Evolutionary conservation across 2,113 vertebrate species (phyloP), one percentile per base, ranked within the genome.

Genomic region (Limanda limanda): DNA sequence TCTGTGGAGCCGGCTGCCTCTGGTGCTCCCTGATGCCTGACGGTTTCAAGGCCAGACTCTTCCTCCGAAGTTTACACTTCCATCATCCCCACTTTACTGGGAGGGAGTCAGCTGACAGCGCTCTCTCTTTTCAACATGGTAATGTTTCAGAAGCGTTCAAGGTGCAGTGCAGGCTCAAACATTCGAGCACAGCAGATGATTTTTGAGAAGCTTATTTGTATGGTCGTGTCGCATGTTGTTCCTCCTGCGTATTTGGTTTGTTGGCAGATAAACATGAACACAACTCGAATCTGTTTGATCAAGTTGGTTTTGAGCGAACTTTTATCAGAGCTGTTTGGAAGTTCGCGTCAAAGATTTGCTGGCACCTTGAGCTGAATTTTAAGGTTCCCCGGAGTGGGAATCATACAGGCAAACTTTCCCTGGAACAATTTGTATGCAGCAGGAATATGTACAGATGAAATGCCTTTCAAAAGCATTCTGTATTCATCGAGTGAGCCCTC

Each of bases 341-440:
- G 72, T 20, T n/a, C 24, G 56, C 77, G 71, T 81, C 74, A 77
- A 88, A 67, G 75, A 83, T 78, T 84, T 59, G 20, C 52, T 63
- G 81, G 31, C 35, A 68, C 64, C 64, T 67, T 75, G 86, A 88
- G 81, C 81, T 85, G 85, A 90, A 89, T 88, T 45, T 74, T 82
- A 83, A 88, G 17, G 55, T 52, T 84, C 86, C 81, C 87, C 3
- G n/a, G 76, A 66, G 77, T 48, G 47, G 35, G 47, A 71, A 74
- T 68, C 27, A 40, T 62, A 74, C 71, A 82, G 89, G 85, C 74
- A 78, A 82, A 86, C 64, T 82, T 84, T 61, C 67, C 64, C 71
- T 55, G 56, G 68, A 74, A 81, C 14, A 12, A 88, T 92, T 84
- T 91, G 88, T 88, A 92, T 90, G 91, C 90, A 71, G 83, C 76